Evolutionary conservation across 1,140 invertebrate genomes (phyloP), one percentile per base, ranked within the genome.

Genomic region (Subanguina moxae): DNA sequence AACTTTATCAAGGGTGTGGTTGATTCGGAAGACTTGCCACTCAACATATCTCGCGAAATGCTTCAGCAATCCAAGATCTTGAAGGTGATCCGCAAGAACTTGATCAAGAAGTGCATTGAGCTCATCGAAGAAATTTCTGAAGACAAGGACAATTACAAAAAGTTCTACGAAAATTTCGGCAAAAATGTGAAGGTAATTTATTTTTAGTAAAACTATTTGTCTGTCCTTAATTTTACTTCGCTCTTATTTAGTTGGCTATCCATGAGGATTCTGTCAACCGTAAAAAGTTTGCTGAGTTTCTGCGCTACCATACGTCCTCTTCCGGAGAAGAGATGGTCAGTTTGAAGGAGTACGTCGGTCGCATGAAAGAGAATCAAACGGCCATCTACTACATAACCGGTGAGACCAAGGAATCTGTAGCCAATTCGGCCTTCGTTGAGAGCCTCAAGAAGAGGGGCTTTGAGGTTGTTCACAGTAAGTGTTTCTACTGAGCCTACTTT

Each of bases 351-450:
- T 98, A 98, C 82, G 91, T 96, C 11, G 90, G 89, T 19, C 88
- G 95, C 72, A 97, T 98, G 93, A 97, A 97, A 87, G 90, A 93
- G 73, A 94, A 89, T 85, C 95, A 98, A 85, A 96, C 95, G 82
- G 89, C 90, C 85, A 94, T 98, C 78, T 98, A 97, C 86, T 97
- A 91, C 87, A 97, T 98, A 84, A 97, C 93, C 80, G 93, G 94
- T 77, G 94, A 97, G 83, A 92, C 88, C 84, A 90, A 89, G 78
- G 94, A 97, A 63, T 42, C 30, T 15, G 94, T 97, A n/a, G 88
- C 91, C 76, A 93, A 92, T 85, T 97, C 93, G 43, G 90, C 94
- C 0, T 97, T 97, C 82, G 94, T 98, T 69, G 95, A 98, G 85
- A 87, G 92, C 65, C 91, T 98, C 0, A 92, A 91, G 88, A 97